Conservation (phyloP, 2,797 vertebrate genomes). For the Crenuchus spilurus region DNA sequence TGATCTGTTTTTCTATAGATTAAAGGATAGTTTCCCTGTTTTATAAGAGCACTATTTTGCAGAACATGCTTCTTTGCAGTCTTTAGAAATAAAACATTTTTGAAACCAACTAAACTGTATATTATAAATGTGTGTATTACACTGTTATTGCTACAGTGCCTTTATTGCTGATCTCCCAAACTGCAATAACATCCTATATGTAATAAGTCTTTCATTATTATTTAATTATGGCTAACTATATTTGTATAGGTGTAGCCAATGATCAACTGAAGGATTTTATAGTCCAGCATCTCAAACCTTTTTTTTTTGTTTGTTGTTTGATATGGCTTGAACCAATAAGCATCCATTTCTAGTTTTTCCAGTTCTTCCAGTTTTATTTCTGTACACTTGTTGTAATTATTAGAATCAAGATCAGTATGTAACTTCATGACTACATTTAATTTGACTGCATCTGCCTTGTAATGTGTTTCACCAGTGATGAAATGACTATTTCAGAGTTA, state of each 20-base stretch:
- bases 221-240: background rate
- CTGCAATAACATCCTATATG: background rate
- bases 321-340: background rate
- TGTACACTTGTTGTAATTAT: background rate
- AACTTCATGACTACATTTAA: too few relatives aligned
- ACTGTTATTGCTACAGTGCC: too few relatives aligned
- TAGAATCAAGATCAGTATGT: conserved; percentile 5
- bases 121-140: too few relatives aligned
- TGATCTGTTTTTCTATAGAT: too few relatives aligned
- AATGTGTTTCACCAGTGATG: background rate
- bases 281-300: background rate
- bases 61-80: too few relatives aligned
- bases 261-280: background rate
- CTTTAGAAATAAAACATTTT: too few relatives aligned
- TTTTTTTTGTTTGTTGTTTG: background rate
- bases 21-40: too few relatives aligned
- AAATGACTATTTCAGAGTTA: background rate
- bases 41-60: too few relatives aligned
- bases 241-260: background rate
- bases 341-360: background rate
- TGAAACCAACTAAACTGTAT: too few relatives aligned
- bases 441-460: background rate
- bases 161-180: background rate
- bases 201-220: background rate
- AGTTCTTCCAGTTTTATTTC: conserved; percentile 32